Conservation (phyloP, 2,797 vertebrate genomes). For the Vultur gryphus region DNA sequence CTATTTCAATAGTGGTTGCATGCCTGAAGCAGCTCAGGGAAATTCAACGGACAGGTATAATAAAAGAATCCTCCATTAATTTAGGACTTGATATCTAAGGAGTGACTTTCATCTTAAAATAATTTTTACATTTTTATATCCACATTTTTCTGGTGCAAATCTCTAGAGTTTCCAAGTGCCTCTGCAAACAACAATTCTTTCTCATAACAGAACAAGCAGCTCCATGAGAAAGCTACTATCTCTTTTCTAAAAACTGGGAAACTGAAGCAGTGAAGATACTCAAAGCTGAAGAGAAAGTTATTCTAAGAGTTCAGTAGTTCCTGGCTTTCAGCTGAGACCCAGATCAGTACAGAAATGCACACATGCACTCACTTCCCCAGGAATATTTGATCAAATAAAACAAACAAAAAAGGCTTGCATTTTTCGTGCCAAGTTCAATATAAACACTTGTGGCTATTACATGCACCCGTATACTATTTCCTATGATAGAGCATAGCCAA, state of each 20-base stretch:
- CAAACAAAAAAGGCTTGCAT: constrained; percentile 40
- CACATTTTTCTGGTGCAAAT: not conserved
- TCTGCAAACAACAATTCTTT: not conserved
- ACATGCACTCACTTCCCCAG: constrained; percentile 51
- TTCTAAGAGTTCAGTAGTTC: constrained; percentile 34
- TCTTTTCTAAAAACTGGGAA: not conserved
- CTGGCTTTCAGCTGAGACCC: constrained; percentile 25
- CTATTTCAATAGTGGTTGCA: not conserved
- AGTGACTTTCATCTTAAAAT: not conserved
- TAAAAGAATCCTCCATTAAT: not conserved
- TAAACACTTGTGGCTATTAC: constrained; percentile 56
- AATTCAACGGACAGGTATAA: not conserved
- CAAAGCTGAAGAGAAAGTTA: not conserved
- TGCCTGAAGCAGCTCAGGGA: not conserved
- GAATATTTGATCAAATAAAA: constrained; percentile 63
- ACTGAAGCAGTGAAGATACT: not conserved
- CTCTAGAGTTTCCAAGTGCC: not conserved
- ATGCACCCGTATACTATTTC: constrained; percentile 48
- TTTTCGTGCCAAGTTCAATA: constrained; percentile 60
- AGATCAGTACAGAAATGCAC: constrained; percentile 37
- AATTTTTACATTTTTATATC: not conserved
- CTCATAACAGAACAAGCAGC: not conserved
- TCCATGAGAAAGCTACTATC: not conserved
- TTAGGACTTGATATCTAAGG: not conserved
- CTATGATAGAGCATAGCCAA: constrained; percentile 51